Base-by-base conservation (phyloP, 2,888 invertebrate genomes). In the Scaptomyza caliginosa region DNA sequence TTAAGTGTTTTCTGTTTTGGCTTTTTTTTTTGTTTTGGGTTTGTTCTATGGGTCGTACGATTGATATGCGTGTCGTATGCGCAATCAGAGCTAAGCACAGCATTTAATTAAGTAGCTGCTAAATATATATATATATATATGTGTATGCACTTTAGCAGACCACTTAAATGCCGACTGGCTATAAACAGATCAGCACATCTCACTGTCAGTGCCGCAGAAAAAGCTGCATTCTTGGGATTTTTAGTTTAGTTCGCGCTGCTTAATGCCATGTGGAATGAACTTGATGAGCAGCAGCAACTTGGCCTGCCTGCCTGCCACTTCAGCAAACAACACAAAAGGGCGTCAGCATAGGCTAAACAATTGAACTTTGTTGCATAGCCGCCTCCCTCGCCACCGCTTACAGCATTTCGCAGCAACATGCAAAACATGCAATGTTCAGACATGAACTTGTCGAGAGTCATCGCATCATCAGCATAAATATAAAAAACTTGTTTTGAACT, bases 191-290 rank as follows among this genome's bases (percentile, higher is more conserved):
- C 62, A 16, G 7, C 34, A 16, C 49, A 54, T 54, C 74, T 77
- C 80, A 80, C 83, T 80, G 80, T 77, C 80, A 80, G 77, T 83
- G 79, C 72, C 83, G 74, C 45, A n/a, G 28, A n/a, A 38, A 66
- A 54, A 56, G 78, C 76, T 65, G 76, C 80, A 86, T 86, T 77
- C 78, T 83, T 80, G 60, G 67, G 66, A 76, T 86, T 59, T 62
- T 80, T 76, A 48, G 64, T 62, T 83, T 78, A 43, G 51, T 52
- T 71, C 67, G 50, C 65, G 59, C 65, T 63, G 66, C 67, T 80
- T 80, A 85, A 85, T 80, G 83, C 80, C 83, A 86, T 86, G 83
- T 78, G 83, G 86, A 84, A 84, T 84, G 83, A 84, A 84, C 83
- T 85, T 84, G 83, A 77, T 74, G 79, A 67, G 50, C 63, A 74